These are phyloP conservation scores for Peromyscus eremicus DNA, from an alignment of 2,797 vertebrate species.

Conservation along the genomic window DNA sequence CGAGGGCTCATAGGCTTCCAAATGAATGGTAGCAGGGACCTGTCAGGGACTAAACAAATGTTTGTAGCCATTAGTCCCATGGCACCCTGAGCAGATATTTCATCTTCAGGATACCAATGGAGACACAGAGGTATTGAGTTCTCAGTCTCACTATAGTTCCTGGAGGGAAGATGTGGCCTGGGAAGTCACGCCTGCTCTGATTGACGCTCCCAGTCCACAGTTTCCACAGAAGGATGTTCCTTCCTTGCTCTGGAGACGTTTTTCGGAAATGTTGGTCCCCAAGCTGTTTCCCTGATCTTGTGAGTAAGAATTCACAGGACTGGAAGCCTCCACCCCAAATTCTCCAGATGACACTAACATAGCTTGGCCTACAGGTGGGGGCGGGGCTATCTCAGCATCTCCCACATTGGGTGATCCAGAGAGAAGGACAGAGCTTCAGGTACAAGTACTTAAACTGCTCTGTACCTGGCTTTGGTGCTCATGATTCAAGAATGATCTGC, in stretches of 20 bases:
- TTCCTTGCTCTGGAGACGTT: background rate
- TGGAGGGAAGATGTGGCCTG: background rate
- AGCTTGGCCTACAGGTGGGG: background rate
- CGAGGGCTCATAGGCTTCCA: background rate
- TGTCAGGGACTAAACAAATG: background rate
- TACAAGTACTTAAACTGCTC: too few species aligned
- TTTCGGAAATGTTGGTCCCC: background rate
- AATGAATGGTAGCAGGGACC: background rate
- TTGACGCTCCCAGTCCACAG: background rate
- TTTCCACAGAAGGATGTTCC: background rate
- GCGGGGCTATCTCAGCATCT: background rate
- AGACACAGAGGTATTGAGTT: background rate
- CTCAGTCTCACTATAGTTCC: background rate
- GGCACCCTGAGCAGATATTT: background rate
- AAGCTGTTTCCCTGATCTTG: background rate
- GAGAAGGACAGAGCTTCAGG: background rate
- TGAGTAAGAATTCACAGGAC: background rate
- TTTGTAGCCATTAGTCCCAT: background rate
- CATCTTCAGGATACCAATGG: background rate
- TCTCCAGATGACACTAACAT: background rate
- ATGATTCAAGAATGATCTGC: background rate
- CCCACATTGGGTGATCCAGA: accelerated
- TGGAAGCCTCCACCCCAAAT: background rate
- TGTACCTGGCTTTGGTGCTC: background rate
- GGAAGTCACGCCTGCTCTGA: background rate